phyloP scores from a whole-genome alignment of 2,888 invertebrate genomes.

The Imbricaverruca yamaguchii region DNA sequence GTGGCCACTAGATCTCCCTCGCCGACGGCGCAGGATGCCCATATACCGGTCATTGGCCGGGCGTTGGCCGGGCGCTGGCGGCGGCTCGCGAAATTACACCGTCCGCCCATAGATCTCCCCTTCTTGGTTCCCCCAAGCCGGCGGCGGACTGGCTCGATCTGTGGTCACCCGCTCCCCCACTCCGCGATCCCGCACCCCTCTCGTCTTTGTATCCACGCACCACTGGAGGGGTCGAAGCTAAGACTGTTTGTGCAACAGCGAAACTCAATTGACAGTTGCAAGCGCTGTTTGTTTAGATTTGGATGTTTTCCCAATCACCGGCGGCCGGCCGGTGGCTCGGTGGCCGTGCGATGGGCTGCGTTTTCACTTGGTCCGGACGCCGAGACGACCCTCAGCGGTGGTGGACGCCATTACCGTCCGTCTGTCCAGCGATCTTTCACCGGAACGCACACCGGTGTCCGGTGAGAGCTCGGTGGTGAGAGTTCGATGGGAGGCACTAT shows the following conservation, averaged over 20 bases:
- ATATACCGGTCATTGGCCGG: background rate
- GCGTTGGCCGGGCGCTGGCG: no score
- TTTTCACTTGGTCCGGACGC: background rate
- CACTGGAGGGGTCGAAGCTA: background rate
- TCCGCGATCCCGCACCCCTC: background rate
- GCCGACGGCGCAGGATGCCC: no score
- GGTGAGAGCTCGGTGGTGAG: no score
- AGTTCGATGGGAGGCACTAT: no score
- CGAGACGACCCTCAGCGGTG: background rate
- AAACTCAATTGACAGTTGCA: conserved; percentile 3
- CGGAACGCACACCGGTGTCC: no score
- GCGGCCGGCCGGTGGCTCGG: no score
- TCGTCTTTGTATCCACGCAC: background rate
- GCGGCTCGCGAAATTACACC: background rate
- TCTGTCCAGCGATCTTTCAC: no score
- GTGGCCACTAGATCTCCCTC: no score
- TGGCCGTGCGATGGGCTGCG: background rate
- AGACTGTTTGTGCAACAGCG: background rate
- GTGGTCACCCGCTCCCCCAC: background rate
- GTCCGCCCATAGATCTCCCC: background rate
- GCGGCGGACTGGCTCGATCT: no score
- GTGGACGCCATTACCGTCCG: background rate
- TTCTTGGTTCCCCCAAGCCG: background rate
- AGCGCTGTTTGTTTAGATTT: conserved; percentile 16
- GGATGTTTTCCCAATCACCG: background rate